Evolutionary conservation across 2,113 vertebrate species (phyloP), one percentile per base, ranked within the genome.

Genomic region (Phaethon lepturus): DNA sequence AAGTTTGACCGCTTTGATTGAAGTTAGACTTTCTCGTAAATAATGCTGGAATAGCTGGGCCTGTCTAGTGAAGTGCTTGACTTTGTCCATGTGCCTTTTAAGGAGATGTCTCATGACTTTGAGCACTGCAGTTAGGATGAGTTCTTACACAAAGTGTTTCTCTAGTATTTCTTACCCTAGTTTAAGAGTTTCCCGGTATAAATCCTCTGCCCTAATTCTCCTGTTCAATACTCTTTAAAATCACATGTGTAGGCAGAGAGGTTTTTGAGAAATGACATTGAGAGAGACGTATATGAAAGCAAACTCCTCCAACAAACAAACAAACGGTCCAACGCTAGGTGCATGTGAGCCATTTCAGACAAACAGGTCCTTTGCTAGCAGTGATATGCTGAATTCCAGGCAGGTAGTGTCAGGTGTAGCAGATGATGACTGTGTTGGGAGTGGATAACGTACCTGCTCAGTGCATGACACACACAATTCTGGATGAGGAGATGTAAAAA

Each of bases 321-420:
- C n/a, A 44, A 64, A 24, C 1, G 0, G 35, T 35, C 18, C 23
- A 28, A 17, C 2, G 1, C 25, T 1, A 6, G 18, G n/a, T 68
- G 66, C 55, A 4, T 1, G 6, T 40, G 53, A 64, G 44, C 25
- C 49, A 63, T n/a, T 74, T 86, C 53, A 59, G 71, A 68, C 38
- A 59, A 49, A 26, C 7, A 77, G 47, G 25, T 53, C 44, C 22
- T 81, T 90, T 63, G 59, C 44, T 89, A 44, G 80, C 33, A 44
- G 44, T 6, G n/a, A 55, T 58, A 8, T 2, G 14, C 40, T 24
- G 38, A 42, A 53, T 73, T 68, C 29, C 40, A 31, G 28, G 25
- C 17, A 26, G 75, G 47, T 58, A 76, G n/a, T 75, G 8, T 59
- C 45, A 26, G 45, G 17, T 66, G 28, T 25, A 80, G 58, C 45